A percentile compares a stretch with the other conserved stretches of the same genome.
phyloP scores from a whole-genome alignment of 2,888 invertebrate species.

The Argynnis bischoffii region DNA sequence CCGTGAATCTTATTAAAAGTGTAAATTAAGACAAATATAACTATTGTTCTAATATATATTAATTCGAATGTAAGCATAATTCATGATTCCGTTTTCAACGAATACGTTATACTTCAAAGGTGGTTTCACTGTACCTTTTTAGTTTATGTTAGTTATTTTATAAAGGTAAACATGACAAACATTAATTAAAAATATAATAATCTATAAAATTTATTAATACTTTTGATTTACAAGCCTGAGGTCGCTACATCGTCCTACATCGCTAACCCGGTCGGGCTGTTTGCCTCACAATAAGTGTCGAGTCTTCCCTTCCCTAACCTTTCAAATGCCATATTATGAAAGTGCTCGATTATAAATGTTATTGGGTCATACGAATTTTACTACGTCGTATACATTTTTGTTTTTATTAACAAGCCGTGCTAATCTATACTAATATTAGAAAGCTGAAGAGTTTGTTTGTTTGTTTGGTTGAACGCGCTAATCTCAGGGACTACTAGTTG shows the following conservation, averaged over 20 bases:
- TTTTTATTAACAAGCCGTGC: neutral
- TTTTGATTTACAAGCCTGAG: neutral
- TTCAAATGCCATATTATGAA: conserved; percentile 13
- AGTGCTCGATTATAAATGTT: conserved; percentile 16
- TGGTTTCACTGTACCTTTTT: too few species aligned
- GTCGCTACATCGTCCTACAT: conserved; percentile 5
- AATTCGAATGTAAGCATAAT: too few species aligned
- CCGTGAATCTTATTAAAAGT: too few species aligned
- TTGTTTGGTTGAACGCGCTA: too few species aligned
- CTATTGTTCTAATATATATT: too few species aligned
- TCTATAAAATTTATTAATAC: conserved; percentile 7
- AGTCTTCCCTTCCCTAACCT: conserved; percentile 9
- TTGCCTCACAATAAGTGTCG: conserved; percentile 8
- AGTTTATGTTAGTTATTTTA: neutral
- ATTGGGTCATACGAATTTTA: conserved; percentile 11
- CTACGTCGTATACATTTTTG: conserved; percentile 1
- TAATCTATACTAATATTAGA: too few species aligned
- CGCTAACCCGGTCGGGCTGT: conserved; percentile 20
- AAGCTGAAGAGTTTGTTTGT: too few species aligned
- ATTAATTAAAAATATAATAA: neutral
- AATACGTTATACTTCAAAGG: too few species aligned
- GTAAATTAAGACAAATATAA: too few species aligned
- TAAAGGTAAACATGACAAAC: neutral
- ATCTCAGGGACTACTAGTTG: too few species aligned
- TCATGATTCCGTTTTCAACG: too few species aligned